Base-by-base conservation (phyloP, 2,888 invertebrate genomes). In the Nomada fabriciana region DNA sequence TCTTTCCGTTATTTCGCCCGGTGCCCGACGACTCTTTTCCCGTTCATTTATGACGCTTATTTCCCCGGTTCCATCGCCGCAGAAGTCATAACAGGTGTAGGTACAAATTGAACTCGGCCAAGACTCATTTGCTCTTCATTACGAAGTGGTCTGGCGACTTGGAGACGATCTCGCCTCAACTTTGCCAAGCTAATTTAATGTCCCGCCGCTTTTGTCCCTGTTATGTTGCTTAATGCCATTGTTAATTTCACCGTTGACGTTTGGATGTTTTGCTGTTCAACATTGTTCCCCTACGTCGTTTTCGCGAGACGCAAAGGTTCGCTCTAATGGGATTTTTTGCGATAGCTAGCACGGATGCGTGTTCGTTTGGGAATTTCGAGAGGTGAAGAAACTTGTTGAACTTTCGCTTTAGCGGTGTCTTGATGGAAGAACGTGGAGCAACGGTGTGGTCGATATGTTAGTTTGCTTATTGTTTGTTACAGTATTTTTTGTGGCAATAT, bases 61-160 rank as follows among this genome's bases (percentile, higher is more conserved):
- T 80, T 69, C 55, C 69, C 50, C 60, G 50, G 36, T 52, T 15
- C 57, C 50, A 4, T 20, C 42, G 50, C 25, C 20, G 65, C 47
- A 23, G 23, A 74, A 79, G 61, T 70, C 65, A 75, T 69, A 76
- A 79, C 72, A 72, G 72, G 60, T 69, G 76, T 76, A 84, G 20
- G 59, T 60, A 83, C 71, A 83, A 79, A 83, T 83, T 83, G 68
- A 76, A 75, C 74, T 36, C 52, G 59, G 36, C 68, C 68, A 20
- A 69, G 60, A 53, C 57, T 69, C 83, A 61, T 83, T 83, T 83
- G 71, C 67, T 78, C 74, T 78, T 83, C 74, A 68, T 82, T 82
- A 82, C 64, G 50, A 67, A 69, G 65, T 65, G 57, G 50, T 68
- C 23, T 36, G n/a, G 9, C 60, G 53, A 80, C 57, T 61, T 53